These are phyloP conservation scores for Eriocheir sinensis DNA, from an alignment of 1,140 invertebrate species.

Conservation along the genomic window DNA sequence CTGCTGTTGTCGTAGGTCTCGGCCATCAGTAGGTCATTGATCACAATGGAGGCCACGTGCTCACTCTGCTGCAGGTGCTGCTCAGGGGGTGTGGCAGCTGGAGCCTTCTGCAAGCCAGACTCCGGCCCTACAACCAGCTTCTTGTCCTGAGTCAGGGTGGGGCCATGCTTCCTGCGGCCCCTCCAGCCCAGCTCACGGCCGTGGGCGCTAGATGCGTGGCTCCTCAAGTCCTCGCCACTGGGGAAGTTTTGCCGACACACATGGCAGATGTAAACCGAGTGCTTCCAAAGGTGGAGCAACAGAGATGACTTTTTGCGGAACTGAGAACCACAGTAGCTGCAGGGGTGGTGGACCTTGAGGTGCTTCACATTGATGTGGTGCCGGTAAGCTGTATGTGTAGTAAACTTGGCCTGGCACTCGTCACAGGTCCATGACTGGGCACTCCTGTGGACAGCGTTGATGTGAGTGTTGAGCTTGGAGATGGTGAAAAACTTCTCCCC, in stretches of 20 bases:
- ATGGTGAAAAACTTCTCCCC: constrained; percentile 78
- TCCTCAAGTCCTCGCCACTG: constrained; percentile 27
- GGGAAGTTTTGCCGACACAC: constrained; percentile 67
- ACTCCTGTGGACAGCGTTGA: constrained; percentile 78
- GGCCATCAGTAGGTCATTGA: constrained; percentile 76
- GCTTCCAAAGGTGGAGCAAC: constrained; percentile 71
- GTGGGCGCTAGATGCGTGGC: constrained; percentile 69
- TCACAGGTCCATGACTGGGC: constrained; percentile 77
- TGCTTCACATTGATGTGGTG: constrained; percentile 78
- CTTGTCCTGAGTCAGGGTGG: constrained; percentile 19
- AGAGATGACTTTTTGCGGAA: constrained; percentile 77
- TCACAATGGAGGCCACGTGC: constrained; percentile 73
- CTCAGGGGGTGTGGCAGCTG: constrained; percentile 4
- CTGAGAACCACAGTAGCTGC: constrained; percentile 71
- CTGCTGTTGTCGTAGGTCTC: constrained; percentile 70
- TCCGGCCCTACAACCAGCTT: constrained; percentile 39
- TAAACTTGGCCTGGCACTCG: constrained; percentile 73
- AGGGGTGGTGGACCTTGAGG: constrained; percentile 60
- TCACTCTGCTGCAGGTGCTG: constrained; percentile 62
- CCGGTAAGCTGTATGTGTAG: constrained; percentile 75
- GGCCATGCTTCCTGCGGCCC: constrained; percentile 60
- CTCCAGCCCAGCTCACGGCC: constrained; percentile 56
- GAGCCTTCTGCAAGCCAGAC: constrained; percentile 28
- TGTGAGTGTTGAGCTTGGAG: constrained; percentile 78
- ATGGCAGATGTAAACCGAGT: constrained; percentile 72